These are phyloP conservation scores for Alethe castanea DNA, from an alignment of 2,113 vertebrate genomes.

Conservation along the genomic window DNA sequence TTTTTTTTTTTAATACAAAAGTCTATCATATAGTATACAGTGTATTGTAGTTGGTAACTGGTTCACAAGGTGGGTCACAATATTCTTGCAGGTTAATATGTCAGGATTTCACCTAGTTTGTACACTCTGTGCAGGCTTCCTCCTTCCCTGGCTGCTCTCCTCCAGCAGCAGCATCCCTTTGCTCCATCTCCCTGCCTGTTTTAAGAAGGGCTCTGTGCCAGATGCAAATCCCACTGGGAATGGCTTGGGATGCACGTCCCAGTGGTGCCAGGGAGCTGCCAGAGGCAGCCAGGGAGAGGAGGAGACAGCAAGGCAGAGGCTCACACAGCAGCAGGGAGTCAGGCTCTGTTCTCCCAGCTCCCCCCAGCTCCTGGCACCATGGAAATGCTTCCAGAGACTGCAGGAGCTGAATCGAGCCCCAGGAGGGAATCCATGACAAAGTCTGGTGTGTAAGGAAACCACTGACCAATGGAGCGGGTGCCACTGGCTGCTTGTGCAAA, in stretches of 20 bases:
- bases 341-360: not conserved
- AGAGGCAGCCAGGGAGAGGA: not conserved
- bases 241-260: not conserved
- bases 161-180: not conserved
- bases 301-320: fast-evolving
- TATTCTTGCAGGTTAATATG: slow-evolving; percentile 52
- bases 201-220: not conserved
- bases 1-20: slow-evolving; percentile 60
- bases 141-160: slow-evolving; percentile 18
- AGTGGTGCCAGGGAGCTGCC: not conserved
- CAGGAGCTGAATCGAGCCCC: fast-evolving
- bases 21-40: slow-evolving; percentile 55
- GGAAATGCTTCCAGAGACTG: not conserved
- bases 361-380: not conserved
- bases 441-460: not conserved
- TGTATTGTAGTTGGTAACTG: slow-evolving; percentile 53
- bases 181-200: not conserved
- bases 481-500: not conserved
- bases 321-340: not conserved
- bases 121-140: not conserved
- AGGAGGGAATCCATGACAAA: not conserved
- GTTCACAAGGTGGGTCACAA: slow-evolving; percentile 61
- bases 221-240: not conserved
- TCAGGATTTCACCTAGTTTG: slow-evolving; percentile 3
- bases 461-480: not conserved